Percentiles rank a stretch among this genome's conserved stretches.
Evolutionary conservation across 2,113 vertebrate species (phyloP).

Genomic region (Petaurus breviceps): DNA sequence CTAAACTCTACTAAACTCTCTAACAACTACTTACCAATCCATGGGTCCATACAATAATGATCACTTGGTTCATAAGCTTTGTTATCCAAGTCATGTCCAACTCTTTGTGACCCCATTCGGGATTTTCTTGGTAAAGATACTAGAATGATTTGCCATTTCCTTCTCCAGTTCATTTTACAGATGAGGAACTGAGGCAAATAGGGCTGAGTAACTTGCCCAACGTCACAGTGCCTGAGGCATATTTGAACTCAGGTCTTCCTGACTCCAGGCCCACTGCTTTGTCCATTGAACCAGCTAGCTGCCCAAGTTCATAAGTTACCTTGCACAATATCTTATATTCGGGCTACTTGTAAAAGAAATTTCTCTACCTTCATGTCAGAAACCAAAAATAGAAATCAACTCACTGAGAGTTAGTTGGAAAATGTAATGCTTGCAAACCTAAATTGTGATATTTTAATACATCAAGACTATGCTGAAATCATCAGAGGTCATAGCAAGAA

Average conservation of each 20-base stretch:
- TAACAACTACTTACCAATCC: not conserved
- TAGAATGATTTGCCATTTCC: not conserved
- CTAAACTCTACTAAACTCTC: not conserved
- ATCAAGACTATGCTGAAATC: constrained; percentile 33
- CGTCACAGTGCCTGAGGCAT: not conserved
- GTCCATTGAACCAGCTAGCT: not conserved
- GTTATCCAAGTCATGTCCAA: not conserved
- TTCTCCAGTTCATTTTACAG: not conserved
- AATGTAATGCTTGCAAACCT: constrained; percentile 31
- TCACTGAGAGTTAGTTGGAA: constrained; percentile 36
- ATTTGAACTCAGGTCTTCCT: not conserved
- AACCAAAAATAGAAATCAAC: not conserved
- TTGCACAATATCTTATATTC: not conserved
- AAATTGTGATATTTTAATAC: constrained; percentile 49
- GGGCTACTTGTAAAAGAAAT: not conserved
- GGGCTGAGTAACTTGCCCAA: not conserved
- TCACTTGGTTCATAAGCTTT: not conserved
- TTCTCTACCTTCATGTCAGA: constrained; percentile 5
- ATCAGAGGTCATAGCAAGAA: constrained; percentile 46
- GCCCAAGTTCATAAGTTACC: constrained; percentile 11
- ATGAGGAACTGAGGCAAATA: not conserved
- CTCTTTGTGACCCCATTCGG: not conserved
- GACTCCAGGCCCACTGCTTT: not conserved
- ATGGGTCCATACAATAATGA: not conserved
- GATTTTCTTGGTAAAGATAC: not conserved